Evolutionary conservation across 2,113 vertebrate genomes (phyloP).

Genomic region (Nesospiza acunhae): DNA sequence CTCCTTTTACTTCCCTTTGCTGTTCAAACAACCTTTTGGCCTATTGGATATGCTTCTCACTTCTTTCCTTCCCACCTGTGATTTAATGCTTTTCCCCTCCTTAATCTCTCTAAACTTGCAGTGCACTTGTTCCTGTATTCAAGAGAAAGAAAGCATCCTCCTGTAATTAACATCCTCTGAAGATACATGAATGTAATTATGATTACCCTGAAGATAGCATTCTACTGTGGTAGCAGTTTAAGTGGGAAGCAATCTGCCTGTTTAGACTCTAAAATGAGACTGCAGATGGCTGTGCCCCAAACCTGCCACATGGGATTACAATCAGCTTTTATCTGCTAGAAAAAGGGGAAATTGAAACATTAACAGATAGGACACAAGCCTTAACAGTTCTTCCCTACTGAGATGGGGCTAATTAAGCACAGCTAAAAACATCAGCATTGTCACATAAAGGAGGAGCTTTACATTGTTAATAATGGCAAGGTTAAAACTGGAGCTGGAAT

Average conservation of each 20-base stretch:
- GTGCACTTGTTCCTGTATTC: not conserved
- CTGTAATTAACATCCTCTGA: not conserved
- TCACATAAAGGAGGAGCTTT: conserved; percentile 2
- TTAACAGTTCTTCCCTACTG: not conserved
- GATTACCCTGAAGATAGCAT: not conserved
- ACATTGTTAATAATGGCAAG: not conserved
- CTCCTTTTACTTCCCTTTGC: not conserved
- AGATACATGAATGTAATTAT: not conserved
- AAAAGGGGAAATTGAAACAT: not conserved
- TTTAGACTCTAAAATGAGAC: not conserved
- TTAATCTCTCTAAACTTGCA: not conserved
- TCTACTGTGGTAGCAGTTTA: not conserved
- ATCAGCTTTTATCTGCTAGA: not conserved
- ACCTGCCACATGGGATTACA: not conserved
- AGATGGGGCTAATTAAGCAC: not conserved
- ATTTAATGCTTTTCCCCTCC: not conserved
- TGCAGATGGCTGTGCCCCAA: not conserved
- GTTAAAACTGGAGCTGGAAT: not conserved
- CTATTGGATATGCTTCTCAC: not conserved
- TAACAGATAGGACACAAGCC: not conserved
- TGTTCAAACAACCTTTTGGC: not conserved
- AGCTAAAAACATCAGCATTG: not conserved
- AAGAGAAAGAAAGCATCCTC: not conserved
- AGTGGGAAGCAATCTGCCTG: not conserved
- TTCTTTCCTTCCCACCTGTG: not conserved